phyloP scores from a whole-genome alignment of 2,888 invertebrate genomes.

The Ormyrus pomaceus region DNA sequence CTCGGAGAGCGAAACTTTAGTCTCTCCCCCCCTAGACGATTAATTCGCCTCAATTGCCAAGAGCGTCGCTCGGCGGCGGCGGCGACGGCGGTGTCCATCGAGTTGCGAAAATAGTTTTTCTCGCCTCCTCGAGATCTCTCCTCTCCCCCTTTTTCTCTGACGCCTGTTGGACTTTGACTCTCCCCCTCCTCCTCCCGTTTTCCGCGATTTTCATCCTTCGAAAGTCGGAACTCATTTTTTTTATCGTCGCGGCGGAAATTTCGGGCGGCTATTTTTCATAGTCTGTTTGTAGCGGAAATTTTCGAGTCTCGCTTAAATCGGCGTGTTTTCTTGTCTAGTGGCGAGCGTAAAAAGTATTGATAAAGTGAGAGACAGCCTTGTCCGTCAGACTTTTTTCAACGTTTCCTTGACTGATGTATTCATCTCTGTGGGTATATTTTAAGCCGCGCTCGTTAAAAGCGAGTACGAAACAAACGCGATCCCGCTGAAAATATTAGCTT shows the following conservation, averaged over 20 bases:
- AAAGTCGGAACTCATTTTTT: too few relatives aligned
- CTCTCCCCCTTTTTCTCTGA: neutral
- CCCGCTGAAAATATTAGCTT: too few relatives aligned
- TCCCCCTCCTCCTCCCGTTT: too few relatives aligned
- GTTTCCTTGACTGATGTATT: neutral
- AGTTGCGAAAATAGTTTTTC: constrained; percentile 19
- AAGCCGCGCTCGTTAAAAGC: too few relatives aligned
- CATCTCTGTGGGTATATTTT: too few relatives aligned
- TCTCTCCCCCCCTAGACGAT: neutral
- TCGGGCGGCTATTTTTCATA: neutral
- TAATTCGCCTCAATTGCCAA: constrained; percentile 9
- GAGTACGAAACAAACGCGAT: too few relatives aligned
- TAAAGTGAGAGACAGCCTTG: too few relatives aligned
- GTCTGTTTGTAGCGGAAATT: too few relatives aligned
- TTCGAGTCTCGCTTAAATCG: too few relatives aligned
- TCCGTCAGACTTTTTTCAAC: neutral
- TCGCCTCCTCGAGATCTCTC: neutral
- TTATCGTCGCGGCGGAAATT: neutral
- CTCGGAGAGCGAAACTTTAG: neutral
- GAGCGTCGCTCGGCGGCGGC: neutral
- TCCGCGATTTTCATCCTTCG: too few relatives aligned
- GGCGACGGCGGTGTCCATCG: too few relatives aligned
- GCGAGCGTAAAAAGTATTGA: too few relatives aligned
- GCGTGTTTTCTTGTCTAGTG: neutral
- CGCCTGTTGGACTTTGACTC: neutral